Percentiles rank a stretch among this genome's conserved stretches.
Evolutionary conservation across 2,888 invertebrate genomes (phyloP).

Genomic region (Pegoplata infirma): DNA sequence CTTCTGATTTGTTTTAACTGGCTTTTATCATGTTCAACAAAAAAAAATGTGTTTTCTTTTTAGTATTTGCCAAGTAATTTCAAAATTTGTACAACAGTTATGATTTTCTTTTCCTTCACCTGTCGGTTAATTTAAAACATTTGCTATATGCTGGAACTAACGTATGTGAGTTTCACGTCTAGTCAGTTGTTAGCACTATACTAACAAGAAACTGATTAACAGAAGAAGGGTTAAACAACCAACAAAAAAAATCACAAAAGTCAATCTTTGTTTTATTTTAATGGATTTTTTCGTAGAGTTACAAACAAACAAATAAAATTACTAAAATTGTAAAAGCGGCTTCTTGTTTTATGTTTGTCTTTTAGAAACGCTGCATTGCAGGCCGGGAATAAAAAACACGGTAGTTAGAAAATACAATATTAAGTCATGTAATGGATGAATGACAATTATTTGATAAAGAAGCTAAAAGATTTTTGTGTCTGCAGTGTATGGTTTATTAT

Average conservation of each 20-base stretch:
- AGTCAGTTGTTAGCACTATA: conserved; percentile 59
- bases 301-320: neutral
- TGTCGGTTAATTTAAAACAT: neutral
- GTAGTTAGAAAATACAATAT: conserved; percentile 7
- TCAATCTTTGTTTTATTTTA: conserved; percentile 57
- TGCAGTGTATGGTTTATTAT: neutral
- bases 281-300: conserved; percentile 44
- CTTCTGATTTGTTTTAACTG: too few species aligned
- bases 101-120: neutral
- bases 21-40: too few species aligned
- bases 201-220: conserved; percentile 64
- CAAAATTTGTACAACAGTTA: neutral
- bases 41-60: too few species aligned
- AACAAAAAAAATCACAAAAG: conserved; percentile 42
- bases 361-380: conserved; percentile 31
- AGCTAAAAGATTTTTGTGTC: conserved; percentile 14
- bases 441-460: conserved; percentile 45
- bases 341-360: conserved; percentile 59
- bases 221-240: conserved; percentile 30
- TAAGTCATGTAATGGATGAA: conserved; percentile 46
- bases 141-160: neutral
- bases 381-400: neutral
- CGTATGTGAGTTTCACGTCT: conserved; percentile 52
- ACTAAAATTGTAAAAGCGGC: conserved; percentile 45
- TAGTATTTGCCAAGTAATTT: too few species aligned